phyloP scores from a whole-genome alignment of 2,113 vertebrate species.

The Equus quagga region DNA sequence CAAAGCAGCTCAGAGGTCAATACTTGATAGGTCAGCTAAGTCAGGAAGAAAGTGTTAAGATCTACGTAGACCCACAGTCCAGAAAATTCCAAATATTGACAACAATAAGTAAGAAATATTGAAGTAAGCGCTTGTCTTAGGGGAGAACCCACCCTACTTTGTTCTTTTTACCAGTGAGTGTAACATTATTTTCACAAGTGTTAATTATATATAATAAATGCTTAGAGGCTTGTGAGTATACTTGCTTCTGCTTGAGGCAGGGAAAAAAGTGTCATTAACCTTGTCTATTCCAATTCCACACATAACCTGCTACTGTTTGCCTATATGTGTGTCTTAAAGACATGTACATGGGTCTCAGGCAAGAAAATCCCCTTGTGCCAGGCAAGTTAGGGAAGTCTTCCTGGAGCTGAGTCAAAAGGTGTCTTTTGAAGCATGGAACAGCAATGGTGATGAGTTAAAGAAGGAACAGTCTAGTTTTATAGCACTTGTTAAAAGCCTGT shows the following conservation, averaged over 20 bases:
- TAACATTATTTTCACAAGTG: conserved; percentile 8
- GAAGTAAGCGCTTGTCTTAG: neutral
- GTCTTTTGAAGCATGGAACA: conserved; percentile 1
- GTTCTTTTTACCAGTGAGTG: neutral
- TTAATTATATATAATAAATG: neutral
- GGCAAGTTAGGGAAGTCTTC: neutral
- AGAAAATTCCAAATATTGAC: conserved; percentile 16
- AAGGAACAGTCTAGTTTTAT: neutral
- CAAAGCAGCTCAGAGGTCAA: neutral
- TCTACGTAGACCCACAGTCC: neutral
- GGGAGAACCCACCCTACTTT: neutral
- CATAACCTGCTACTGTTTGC: neutral
- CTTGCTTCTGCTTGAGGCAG: neutral
- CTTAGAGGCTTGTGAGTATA: neutral
- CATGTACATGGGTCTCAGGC: neutral
- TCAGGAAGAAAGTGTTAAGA: conserved; percentile 35
- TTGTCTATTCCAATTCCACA: neutral
- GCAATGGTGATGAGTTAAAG: neutral
- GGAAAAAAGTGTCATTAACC: neutral
- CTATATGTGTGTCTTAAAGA: neutral
- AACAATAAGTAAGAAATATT: conserved; percentile 9
- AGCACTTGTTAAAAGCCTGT: neutral
- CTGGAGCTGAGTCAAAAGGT: conserved; percentile 10
- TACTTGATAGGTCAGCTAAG: neutral
- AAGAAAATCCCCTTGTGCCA: neutral